Evolutionary conservation across 2,888 invertebrate species (phyloP).

Genomic region (Platycheirus rosarum): DNA sequence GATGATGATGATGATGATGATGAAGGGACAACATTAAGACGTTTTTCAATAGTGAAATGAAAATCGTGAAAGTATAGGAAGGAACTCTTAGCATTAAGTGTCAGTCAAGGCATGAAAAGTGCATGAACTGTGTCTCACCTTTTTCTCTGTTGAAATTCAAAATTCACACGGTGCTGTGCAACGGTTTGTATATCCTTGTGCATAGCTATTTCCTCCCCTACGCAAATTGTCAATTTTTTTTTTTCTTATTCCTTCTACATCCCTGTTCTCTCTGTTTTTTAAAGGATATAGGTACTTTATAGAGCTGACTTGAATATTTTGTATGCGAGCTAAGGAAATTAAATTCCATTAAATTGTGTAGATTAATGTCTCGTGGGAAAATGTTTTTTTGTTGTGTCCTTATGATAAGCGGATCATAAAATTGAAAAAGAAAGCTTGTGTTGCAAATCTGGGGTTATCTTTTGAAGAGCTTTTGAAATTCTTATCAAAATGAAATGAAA

Average conservation of each 20-base stretch:
- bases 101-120: conserved; percentile 33
- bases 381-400: conserved; percentile 50
- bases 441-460: conserved; percentile 8
- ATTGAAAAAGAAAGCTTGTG: too few relatives aligned
- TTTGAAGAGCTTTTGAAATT: conserved; percentile 4
- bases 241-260: conserved; percentile 21
- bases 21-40: conserved; percentile 22
- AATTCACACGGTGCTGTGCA: conserved; percentile 67
- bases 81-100: not conserved
- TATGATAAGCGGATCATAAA: too few relatives aligned
- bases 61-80: conserved; percentile 38
- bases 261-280: conserved; percentile 31
- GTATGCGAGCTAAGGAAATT: conserved; percentile 42
- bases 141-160: conserved; percentile 43
- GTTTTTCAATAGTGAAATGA: conserved; percentile 30
- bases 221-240: conserved; percentile 60
- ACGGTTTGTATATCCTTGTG: conserved; percentile 67
- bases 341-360: conserved; percentile 37
- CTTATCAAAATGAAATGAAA: conserved; percentile 12
- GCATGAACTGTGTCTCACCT: conserved; percentile 42
- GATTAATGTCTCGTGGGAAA: conserved; percentile 63
- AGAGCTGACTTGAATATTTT: conserved; percentile 67
- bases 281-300: conserved; percentile 68
- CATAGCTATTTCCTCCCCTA: conserved; percentile 71
- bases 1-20: conserved; percentile 17